A percentile compares a stretch with the other conserved stretches of the same genome.
These are phyloP conservation scores for Tetraneura akinire DNA, from an alignment of 1,140 invertebrate species.

Conservation along the genomic window DNA sequence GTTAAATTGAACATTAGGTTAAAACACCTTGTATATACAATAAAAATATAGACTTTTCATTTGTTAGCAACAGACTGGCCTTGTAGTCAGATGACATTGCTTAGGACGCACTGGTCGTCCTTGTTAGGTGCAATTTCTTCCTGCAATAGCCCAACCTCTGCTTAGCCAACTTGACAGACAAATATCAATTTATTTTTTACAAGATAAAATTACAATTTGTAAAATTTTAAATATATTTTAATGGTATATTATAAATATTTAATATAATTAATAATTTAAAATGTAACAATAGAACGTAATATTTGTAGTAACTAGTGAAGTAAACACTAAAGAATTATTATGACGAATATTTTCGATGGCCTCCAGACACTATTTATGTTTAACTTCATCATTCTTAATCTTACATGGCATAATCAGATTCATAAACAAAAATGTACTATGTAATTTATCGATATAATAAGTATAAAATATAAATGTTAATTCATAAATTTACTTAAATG, in stretches of 20 bases:
- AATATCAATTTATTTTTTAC: conserved; percentile 1
- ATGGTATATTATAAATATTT: too few relatives aligned
- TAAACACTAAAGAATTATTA: neutral
- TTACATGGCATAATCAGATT: neutral
- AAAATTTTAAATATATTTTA: conserved; percentile 12
- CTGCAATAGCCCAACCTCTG: conserved; percentile 40
- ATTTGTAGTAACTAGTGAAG: neutral
- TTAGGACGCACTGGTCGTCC: conserved; percentile 43
- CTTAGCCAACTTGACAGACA: neutral
- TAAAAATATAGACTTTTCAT: conserved; percentile 40
- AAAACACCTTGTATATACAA: conserved; percentile 33
- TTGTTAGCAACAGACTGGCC: conserved; percentile 28
- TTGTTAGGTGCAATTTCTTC: conserved; percentile 47
- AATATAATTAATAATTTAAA: neutral
- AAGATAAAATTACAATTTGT: neutral
- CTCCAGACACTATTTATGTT: conserved; percentile 33
- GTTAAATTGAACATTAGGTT: conserved; percentile 5
- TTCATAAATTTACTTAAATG: neutral
- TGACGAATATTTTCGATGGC: neutral
- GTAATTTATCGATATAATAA: too few relatives aligned
- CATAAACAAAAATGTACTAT: conserved; percentile 14
- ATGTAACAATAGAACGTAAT: neutral
- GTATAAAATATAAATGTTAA: conserved; percentile 19
- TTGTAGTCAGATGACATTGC: conserved; percentile 49
- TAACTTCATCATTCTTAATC: conserved; percentile 8